Base-by-base conservation (phyloP, 37 sponge, comb jelly and placozoan genomes). In the Crambe crambe region DNA sequence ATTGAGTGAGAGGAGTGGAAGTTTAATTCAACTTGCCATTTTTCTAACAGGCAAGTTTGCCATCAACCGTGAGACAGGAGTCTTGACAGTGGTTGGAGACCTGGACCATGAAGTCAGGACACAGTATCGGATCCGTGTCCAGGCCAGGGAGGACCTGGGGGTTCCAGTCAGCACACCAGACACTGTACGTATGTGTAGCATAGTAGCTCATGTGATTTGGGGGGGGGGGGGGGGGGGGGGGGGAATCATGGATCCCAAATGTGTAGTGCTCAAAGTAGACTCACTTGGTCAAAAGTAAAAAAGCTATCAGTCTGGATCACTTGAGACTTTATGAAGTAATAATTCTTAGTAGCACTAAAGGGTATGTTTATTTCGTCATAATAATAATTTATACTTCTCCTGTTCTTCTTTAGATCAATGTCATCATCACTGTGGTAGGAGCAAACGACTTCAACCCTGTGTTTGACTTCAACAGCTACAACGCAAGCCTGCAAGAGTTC, bases 31-130 rank as follows among this genome's bases (percentile, higher is more conserved):
- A n/a, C n/a, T n/a, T n/a, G n/a, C n/a, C n/a, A n/a, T n/a, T n/a
- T n/a, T 68, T 32, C 12, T 68, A 36, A 68, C 63, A n/a, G 43
- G 9, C 9, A 74, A 81, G 12, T 80, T 89, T 66, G 36, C 43
- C 2, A 59, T 85, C 2, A 56, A 84, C 42, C 5, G n/a, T 29
- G 31, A 34, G 32, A 76, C 74, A 27, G 90, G 90, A 64, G 43
- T 10, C 26, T 18, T 85, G 4, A 36, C 36, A 25, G 67, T 81
- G 2, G 37, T 20, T 60, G 63, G 63, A 17, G 37, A 56, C 0
- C 67, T 88, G 44, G 77, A 89, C 37, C 80, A 89, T 37, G 86
- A 86, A 71, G 17, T 36, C 25, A 32, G 36, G 12, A 47, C 10
- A 6, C 51, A 47, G 51, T 47, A 47, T 12, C 51, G 12, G 12